phyloP scores from a whole-genome alignment of 64 coral and sea anemone species.

The Catalaphyllia jardinei region DNA sequence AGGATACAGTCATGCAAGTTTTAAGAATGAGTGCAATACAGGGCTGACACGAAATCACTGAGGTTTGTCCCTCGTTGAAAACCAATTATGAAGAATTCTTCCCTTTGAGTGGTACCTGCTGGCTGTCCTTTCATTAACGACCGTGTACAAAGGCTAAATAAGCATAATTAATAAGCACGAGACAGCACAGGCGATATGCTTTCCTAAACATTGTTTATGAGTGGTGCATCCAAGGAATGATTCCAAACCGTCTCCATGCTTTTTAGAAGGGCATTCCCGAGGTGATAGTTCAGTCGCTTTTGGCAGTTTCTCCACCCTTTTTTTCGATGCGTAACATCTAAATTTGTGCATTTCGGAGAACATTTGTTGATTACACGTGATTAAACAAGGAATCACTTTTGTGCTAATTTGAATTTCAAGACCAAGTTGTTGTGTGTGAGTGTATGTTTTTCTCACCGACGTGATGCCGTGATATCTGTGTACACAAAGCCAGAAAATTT shows the following conservation, averaged over 20 bases:
- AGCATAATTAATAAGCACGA: slow-evolving; percentile 48
- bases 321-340: neutral
- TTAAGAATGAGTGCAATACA: neutral
- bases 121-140: slow-evolving; percentile 22
- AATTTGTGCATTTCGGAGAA: neutral
- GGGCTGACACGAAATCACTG: neutral
- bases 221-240: neutral
- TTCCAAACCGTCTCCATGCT: neutral
- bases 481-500: neutral
- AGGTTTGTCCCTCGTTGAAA: slow-evolving; percentile 38
- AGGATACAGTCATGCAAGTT: neutral
- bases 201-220: slow-evolving; percentile 26
- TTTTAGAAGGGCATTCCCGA: neutral
- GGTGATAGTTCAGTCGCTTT: no score
- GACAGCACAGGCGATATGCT: slow-evolving; percentile 25
- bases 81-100: slow-evolving; percentile 27
- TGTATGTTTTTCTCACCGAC: neutral
- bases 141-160: slow-evolving; percentile 47
- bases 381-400: slow-evolving; percentile 40
- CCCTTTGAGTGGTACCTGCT: slow-evolving; percentile 37
- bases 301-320: neutral
- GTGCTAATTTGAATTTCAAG: slow-evolving; percentile 27
- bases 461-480: neutral
- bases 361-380: slow-evolving; percentile 32
- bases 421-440: slow-evolving; percentile 9